These are phyloP conservation scores for Acanthurus lineatus DNA, from an alignment of 2,797 vertebrate species.

Conservation along the genomic window DNA sequence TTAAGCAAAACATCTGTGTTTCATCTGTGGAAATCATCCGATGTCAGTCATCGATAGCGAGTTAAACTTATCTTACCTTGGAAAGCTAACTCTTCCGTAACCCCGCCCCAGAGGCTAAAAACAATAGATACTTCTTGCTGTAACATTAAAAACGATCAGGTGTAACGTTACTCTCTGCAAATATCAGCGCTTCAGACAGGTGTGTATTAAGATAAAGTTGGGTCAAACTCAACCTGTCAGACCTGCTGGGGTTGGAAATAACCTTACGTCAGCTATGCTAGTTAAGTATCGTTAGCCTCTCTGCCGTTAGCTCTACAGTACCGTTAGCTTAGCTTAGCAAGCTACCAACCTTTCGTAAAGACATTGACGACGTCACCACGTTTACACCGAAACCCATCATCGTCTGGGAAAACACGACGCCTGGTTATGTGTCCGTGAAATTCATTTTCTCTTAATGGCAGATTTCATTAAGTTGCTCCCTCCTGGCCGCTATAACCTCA, in stretches of 20 bases:
- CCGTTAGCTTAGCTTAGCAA: conserved; percentile 35
- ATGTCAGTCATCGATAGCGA: background rate
- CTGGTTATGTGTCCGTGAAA: background rate
- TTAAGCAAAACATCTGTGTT: too few species aligned
- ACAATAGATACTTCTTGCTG: accelerated
- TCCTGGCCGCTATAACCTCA: accelerated
- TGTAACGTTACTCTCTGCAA: too few species aligned
- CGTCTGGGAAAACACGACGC: background rate
- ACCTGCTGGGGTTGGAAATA: too few species aligned
- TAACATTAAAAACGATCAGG: background rate
- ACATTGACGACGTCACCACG: conserved; percentile 46
- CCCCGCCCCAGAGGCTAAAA: background rate
- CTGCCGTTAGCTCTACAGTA: conserved; percentile 6
- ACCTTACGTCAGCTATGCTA: background rate
- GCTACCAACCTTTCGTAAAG: conserved; percentile 77
- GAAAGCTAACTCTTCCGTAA: background rate
- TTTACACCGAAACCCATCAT: conserved; percentile 62
- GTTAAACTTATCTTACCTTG: background rate
- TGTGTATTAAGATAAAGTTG: background rate
- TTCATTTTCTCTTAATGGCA: background rate
- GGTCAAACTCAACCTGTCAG: background rate
- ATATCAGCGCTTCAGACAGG: too few species aligned
- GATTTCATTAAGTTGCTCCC: accelerated
- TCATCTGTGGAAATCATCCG: too few species aligned
- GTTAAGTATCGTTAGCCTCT: background rate